Evolutionary conservation across 2,888 invertebrate species (phyloP), one percentile per base, ranked within the genome.

Genomic region (Drosophila tripunctata): DNA sequence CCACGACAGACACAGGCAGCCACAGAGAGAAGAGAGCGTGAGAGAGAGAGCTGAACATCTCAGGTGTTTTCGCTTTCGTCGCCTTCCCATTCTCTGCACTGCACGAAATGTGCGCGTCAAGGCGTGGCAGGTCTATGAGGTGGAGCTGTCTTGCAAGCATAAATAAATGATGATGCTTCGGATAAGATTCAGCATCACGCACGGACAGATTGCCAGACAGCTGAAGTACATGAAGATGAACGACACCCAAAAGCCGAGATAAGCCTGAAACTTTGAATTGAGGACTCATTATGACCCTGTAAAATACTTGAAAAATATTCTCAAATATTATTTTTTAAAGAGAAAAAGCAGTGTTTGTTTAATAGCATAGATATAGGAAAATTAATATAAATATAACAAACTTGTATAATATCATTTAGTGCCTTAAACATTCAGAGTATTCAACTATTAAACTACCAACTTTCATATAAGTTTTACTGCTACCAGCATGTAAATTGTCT

Each of bases 81-180:
- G 43, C 67, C 58, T 17, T 17, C 48, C 24, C 30, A n/a, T 17
- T n/a, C 17, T 43, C 44, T 36, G 36, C 17, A 14, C 3, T 19
- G 44, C 31, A 14, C 44, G 21, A 35, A 52, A 43, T 44, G 50
- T 51, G 22, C 31, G 33, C 50, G 41, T 35, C 41, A 48, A 54
- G 60, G 48, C 51, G 47, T 67, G 48, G 44, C 41, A 44, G 14
- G 14, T 36, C 58, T 48, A 35, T 30, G 15, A n/a, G n/a, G 27
- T 31, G 57, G 35, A 51, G 72, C 64, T 68, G 80, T 71, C 27
- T 27, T 74, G 64, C 67, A 71, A 66, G 81, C 87, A 83, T 83
- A 81, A 78, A 85, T 87, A 87, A 87, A 70, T 87, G 83, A 87
- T 78, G 82, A 60, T 81, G 65, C 85, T 65, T 67, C 56, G 71